Conservation (phyloP, 2,113 vertebrate species). For the Ornithorhynchus anatinus region DNA sequence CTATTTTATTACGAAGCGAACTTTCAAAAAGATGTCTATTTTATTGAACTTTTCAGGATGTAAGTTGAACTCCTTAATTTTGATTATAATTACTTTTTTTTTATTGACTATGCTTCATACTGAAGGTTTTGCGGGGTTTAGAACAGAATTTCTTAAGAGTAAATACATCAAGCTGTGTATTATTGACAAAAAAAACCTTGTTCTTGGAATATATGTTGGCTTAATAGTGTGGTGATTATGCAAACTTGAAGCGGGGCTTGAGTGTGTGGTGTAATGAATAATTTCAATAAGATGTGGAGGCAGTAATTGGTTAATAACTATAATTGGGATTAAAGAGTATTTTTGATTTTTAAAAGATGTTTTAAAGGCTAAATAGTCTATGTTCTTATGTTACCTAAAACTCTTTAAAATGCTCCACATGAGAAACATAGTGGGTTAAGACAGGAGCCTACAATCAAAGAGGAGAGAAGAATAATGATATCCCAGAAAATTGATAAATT, state of each 20-base stretch:
- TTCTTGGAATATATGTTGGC: background rate
- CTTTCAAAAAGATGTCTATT: too few species aligned
- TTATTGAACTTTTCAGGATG: background rate
- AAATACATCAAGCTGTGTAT: fast-evolving
- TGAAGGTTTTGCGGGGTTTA: fast-evolving
- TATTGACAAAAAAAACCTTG: background rate
- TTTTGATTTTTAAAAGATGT: slow-evolving; percentile 46
- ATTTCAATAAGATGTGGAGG: slow-evolving; percentile 34
- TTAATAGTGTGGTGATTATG: background rate
- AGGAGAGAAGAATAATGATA: too few species aligned
- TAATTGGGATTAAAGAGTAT: slow-evolving; percentile 50
- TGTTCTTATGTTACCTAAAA: slow-evolving; percentile 27
- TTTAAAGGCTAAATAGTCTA: slow-evolving; percentile 39
- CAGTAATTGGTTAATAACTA: slow-evolving; percentile 56
- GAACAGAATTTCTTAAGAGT: fast-evolving
- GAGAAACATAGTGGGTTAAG: background rate
- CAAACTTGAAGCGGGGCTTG: slow-evolving; percentile 20
- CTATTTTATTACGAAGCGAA: too few species aligned
- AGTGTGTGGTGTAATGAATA: slow-evolving; percentile 38
- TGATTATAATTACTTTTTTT: background rate
- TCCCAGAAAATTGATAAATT: too few species aligned
- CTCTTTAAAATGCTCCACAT: background rate
- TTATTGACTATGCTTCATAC: fast-evolving
- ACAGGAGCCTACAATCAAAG: too few species aligned
- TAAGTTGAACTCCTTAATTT: background rate